Percentiles rank a stretch among this genome's conserved stretches.
phyloP scores from a whole-genome alignment of 2,113 vertebrate species.

The Pandion haliaetus region DNA sequence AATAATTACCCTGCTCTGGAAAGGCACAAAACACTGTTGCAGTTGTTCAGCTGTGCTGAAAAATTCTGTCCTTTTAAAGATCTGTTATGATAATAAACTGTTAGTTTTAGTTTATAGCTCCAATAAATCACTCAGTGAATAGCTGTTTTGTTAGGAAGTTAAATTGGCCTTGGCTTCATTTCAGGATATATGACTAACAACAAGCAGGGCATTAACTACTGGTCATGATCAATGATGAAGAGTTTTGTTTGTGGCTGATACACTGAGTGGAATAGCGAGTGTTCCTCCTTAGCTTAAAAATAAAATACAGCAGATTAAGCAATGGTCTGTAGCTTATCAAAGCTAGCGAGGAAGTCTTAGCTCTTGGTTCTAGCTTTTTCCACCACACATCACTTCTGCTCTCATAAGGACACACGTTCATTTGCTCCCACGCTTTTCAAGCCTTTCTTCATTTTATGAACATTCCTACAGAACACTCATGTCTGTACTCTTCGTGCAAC shows the following conservation, averaged over 20 bases:
- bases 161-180: constrained; percentile 68
- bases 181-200: constrained; percentile 59
- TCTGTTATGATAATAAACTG: constrained; percentile 64
- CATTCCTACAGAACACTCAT: not conserved
- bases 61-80: constrained; percentile 60
- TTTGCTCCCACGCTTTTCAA: not conserved
- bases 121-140: constrained; percentile 67
- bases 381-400: not conserved
- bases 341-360: not conserved
- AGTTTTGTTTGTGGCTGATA: constrained; percentile 57
- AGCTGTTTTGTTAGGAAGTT: constrained; percentile 61
- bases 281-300: constrained; percentile 8
- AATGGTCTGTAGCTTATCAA: not conserved
- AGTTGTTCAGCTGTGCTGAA: constrained; percentile 55
- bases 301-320: constrained; percentile 22
- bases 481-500: not conserved
- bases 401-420: constrained; percentile 8
- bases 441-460: constrained; percentile 28
- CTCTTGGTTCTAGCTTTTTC: not conserved
- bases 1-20: constrained; percentile 39
- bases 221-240: constrained; percentile 62
- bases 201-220: constrained; percentile 57
- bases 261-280: not conserved
- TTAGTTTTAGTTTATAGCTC: constrained; percentile 65
- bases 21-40: constrained; percentile 51